Conservation (phyloP, 2,888 invertebrate genomes). For the Drosophila suboccidentalis region DNA sequence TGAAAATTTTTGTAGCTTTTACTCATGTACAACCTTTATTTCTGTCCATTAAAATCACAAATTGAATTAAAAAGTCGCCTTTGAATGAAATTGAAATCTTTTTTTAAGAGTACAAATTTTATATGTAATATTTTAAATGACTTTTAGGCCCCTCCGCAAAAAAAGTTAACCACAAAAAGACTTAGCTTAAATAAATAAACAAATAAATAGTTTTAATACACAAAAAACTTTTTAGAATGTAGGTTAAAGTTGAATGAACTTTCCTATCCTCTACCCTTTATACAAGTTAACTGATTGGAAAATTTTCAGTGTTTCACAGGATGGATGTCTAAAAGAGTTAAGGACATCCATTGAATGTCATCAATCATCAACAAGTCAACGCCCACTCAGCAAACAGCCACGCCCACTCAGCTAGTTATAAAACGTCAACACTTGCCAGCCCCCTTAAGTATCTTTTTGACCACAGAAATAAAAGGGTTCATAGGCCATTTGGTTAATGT, state of each 20-base stretch:
- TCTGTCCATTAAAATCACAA: slow-evolving; percentile 3
- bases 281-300: slow-evolving; percentile 35
- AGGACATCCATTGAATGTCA: slow-evolving; percentile 30
- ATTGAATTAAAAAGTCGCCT: not conserved
- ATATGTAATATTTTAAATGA: not conserved
- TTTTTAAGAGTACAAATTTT: not conserved
- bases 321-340: slow-evolving; percentile 14
- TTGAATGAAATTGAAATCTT: not conserved
- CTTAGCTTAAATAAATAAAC: not conserved
- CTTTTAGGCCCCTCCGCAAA: not conserved
- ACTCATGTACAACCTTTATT: not conserved
- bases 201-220: not conserved
- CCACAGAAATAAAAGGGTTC: slow-evolving; percentile 26
- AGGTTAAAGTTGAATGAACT: slow-evolving; percentile 20
- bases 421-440: slow-evolving; percentile 25
- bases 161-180: not conserved
- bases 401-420: slow-evolving; percentile 24
- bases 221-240: slow-evolving; percentile 1
- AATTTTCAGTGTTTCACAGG: slow-evolving; percentile 20
- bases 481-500: slow-evolving; percentile 37
- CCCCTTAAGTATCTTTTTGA: not conserved
- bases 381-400: slow-evolving; percentile 35
- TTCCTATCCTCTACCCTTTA: too few species aligned
- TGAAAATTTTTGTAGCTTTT: not conserved
- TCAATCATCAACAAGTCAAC: slow-evolving; percentile 70